Base-by-base conservation (phyloP, 2,113 vertebrate species). In the Colossoma macropomum region DNA sequence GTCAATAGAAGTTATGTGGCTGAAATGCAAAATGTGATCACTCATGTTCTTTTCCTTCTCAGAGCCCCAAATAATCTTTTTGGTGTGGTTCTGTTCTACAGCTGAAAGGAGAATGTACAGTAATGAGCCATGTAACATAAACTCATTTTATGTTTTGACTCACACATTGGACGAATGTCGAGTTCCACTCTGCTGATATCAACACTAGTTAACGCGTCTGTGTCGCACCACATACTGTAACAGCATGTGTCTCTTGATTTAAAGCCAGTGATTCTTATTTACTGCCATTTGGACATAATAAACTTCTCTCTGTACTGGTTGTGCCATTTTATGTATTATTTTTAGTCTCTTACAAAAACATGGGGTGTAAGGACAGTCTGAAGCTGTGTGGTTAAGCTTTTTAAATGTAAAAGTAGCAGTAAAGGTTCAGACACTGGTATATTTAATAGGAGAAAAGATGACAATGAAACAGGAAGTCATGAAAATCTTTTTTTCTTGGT, bases 211-310 rank as follows among this genome's bases (percentile, higher is more conserved):
- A 72, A 79, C 41, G 65, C n/a, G 1, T 63, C 69, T 71, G 21
- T 73, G 12, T 70, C 50, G 71, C 77, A 69, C 72, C 59, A 76
- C 60, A 75, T 45, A 76, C 32, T 83, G 65, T 66, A 66, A 68
- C 77, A 76, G 65, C 77, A 86, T 84, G 81, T 74, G 60, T 68
- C 65, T 82, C 66, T 84, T 74, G 72, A 50, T 72, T 62, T 32
- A 52, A 77, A 73, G 34, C 81, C 34, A 77, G 59, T 86, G 81
- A 76, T 66, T 80, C 76, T 77, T 84, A 83, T 85, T 79, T 80
- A 80, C 85, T 86, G 85, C 81, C 77, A 80, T 86, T 79, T 83
- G 75, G 30, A 80, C 81, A 83, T 86, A 84, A 86, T 71, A 83
- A 59, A 41, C 65, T 41, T 41, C 27, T 30, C 69, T 75, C 41